phyloP scores from a whole-genome alignment of 23 tunicate species.

The Ciona savignyi region DNA sequence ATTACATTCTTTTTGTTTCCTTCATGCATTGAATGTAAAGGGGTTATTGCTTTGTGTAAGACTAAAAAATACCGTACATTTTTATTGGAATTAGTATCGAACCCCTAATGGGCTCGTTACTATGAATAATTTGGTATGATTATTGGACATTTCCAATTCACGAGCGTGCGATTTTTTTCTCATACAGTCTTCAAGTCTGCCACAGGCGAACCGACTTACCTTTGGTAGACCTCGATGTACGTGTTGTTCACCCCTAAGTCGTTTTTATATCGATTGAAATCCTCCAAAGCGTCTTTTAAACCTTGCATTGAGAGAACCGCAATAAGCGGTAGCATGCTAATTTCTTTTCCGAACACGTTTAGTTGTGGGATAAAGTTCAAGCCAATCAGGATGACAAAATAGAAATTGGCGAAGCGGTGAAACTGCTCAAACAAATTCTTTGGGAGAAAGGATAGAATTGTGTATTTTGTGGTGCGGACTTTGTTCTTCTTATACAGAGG shows the following conservation, averaged over 20 bases:
- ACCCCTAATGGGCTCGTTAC: too few relatives aligned
- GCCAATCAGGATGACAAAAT: constrained; percentile 58
- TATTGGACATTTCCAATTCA: too few relatives aligned
- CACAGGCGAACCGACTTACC: too few relatives aligned
- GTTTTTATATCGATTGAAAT: constrained; percentile 27
- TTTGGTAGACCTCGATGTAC: background rate
- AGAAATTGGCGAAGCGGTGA: constrained; percentile 93
- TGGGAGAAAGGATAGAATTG: constrained; percentile 63
- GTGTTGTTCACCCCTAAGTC: constrained; percentile 55
- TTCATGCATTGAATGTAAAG: too few relatives aligned
- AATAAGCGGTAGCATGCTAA: constrained; percentile 69
- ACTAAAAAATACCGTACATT: too few relatives aligned
- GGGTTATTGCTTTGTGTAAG: too few relatives aligned
- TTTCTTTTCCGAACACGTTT: constrained; percentile 63
- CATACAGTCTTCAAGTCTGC: too few relatives aligned
- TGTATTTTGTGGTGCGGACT: constrained; percentile 87
- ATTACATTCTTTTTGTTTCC: too few relatives aligned
- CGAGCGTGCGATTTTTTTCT: too few relatives aligned
- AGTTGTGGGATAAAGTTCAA: constrained; percentile 72
- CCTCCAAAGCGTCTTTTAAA: constrained; percentile 75
- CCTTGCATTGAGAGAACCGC: constrained; percentile 62
- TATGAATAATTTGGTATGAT: too few relatives aligned
- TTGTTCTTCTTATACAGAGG: constrained; percentile 27
- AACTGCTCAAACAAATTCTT: constrained; percentile 87
- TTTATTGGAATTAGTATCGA: too few relatives aligned